phyloP scores from a whole-genome alignment of 92 coral and sea anemone genomes.

The Siderastrea siderea region DNA sequence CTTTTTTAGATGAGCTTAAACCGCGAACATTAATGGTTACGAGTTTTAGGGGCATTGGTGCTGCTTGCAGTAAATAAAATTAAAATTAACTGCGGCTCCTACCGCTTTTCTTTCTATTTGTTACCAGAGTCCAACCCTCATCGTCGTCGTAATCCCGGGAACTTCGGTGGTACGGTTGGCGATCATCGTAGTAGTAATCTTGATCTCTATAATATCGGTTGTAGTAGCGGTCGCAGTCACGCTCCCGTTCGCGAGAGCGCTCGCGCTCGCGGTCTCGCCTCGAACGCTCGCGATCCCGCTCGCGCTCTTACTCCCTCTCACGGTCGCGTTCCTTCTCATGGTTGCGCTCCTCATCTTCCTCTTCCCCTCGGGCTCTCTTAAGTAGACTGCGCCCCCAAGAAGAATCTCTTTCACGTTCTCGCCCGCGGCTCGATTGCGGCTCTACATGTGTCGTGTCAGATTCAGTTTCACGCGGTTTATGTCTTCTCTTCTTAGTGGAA shows the following conservation, averaged over 20 bases:
- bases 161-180: too few relatives aligned
- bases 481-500: not conserved
- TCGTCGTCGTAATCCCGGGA: too few relatives aligned
- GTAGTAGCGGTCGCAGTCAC: too few relatives aligned
- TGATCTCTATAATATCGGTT: not conserved
- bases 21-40: not conserved
- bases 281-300: not conserved
- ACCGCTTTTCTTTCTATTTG: too few relatives aligned
- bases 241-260: not conserved
- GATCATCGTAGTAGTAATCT: not conserved
- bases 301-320: not conserved
- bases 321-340: too few relatives aligned
- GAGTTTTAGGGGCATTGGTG: too few relatives aligned
- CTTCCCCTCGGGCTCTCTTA: too few relatives aligned
- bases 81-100: not conserved
- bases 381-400: too few relatives aligned
- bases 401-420: too few relatives aligned
- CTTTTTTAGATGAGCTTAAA: not conserved
- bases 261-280: not conserved
- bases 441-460: not conserved
- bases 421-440: not conserved
- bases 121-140: too few relatives aligned
- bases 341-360: too few relatives aligned
- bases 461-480: not conserved
- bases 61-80: not conserved